Conservation (phyloP, 2,888 invertebrate species). For the Polia nebulosa region DNA sequence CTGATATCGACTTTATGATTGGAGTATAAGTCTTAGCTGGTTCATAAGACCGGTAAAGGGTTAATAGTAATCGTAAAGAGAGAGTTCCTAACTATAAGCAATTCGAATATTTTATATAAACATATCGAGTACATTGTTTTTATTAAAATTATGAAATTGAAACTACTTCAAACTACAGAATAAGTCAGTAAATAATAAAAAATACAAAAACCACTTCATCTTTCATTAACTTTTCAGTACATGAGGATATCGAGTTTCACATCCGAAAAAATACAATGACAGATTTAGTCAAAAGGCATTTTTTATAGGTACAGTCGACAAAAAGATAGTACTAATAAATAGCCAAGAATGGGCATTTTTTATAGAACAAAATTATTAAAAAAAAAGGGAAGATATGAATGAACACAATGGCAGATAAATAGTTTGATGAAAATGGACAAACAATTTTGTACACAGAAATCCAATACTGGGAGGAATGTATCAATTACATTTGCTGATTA, state of each 20-base stretch:
- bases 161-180: conserved; percentile 39
- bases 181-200: conserved; percentile 23
- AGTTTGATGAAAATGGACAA: conserved; percentile 54
- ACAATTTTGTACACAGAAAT: conserved; percentile 71
- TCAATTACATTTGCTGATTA: conserved; percentile 64
- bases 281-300: conserved; percentile 1
- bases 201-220: conserved; percentile 28
- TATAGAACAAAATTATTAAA: neutral
- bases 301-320: neutral
- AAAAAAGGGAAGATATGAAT: conserved; percentile 14
- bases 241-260: neutral
- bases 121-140: conserved; percentile 45
- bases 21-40: too few relatives aligned
- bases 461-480: conserved; percentile 87
- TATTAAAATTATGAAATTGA: conserved; percentile 24
- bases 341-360: neutral
- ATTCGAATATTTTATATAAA: conserved; percentile 35
- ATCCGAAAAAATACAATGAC: neutral
- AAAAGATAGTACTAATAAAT: neutral
- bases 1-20: too few relatives aligned
- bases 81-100: conserved; percentile 27
- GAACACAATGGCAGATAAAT: conserved; percentile 50
- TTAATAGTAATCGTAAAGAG: conserved; percentile 14
- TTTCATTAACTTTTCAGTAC: conserved; percentile 15
- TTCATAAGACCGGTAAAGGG: too few relatives aligned